These are phyloP conservation scores for Thymallus thymallus DNA, from an alignment of 2,113 vertebrate species.

Conservation along the genomic window DNA sequence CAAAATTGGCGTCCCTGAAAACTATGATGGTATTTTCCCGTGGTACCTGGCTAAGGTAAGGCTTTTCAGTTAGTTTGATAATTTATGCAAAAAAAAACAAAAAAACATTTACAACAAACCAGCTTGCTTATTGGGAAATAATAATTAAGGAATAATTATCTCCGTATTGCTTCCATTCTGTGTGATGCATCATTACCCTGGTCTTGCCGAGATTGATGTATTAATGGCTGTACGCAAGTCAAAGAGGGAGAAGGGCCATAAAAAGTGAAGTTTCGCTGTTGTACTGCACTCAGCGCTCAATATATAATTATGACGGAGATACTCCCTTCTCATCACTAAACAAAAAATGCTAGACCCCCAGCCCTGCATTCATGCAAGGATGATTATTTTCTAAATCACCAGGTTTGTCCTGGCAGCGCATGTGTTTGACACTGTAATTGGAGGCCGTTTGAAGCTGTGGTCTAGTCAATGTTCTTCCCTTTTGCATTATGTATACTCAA, in stretches of 20 bases:
- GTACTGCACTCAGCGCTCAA: constrained; percentile 32
- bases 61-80: neutral
- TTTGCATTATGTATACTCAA: neutral
- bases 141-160: no score
- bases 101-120: no score
- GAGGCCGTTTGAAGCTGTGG: neutral
- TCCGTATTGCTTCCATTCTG: no score
- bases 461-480: neutral
- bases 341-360: constrained; percentile 42
- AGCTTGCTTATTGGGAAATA: no score
- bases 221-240: neutral
- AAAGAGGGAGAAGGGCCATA: neutral
- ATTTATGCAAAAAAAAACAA: neutral
- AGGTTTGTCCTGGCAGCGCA: neutral
- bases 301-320: constrained; percentile 27
- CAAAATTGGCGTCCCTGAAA: constrained; percentile 79
- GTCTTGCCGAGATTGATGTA: no score
- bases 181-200: no score
- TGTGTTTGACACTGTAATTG: constrained; percentile 1
- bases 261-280: neutral
- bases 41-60: constrained; percentile 81
- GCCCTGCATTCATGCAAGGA: neutral
- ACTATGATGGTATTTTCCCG: constrained; percentile 76
- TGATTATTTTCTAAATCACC: neutral
- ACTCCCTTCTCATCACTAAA: constrained; percentile 35